phyloP scores from a whole-genome alignment of 2,888 invertebrate species.

The Ennomos quercinarius region DNA sequence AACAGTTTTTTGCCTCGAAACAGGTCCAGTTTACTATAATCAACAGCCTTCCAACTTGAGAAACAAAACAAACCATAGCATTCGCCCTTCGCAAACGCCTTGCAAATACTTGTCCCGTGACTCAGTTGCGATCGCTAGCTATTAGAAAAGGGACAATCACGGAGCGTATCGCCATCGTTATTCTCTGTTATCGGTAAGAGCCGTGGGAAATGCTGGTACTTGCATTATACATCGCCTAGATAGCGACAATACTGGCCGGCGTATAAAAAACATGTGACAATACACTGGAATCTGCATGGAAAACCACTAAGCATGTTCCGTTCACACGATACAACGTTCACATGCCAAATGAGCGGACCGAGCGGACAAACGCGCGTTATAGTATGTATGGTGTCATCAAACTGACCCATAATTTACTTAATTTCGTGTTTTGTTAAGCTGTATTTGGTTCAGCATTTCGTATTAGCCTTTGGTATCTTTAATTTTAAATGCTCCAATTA shows the following conservation, averaged over 20 bases:
- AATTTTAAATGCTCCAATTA: slow-evolving; percentile 2
- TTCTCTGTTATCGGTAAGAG: slow-evolving; percentile 41
- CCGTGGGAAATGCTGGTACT: slow-evolving; percentile 67
- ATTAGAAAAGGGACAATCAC: slow-evolving; percentile 25
- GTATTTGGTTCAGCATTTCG: slow-evolving; percentile 19
- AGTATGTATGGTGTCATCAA: slow-evolving; percentile 22
- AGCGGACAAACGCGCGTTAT: slow-evolving; percentile 23
- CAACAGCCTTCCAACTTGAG: no score
- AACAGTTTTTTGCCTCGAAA: no score
- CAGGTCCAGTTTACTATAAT: no score
- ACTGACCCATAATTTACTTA: slow-evolving; percentile 35
- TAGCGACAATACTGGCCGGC: slow-evolving; percentile 62
- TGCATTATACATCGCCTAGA: slow-evolving; percentile 47
- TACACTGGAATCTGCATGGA: slow-evolving; percentile 55
- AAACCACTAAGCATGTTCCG: slow-evolving; percentile 63
- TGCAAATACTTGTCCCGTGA: not conserved
- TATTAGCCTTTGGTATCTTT: slow-evolving; percentile 7
- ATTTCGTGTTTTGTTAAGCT: slow-evolving; percentile 33
- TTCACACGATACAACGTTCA: slow-evolving; percentile 55
- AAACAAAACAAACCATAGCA: no score
- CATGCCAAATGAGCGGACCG: slow-evolving; percentile 37
- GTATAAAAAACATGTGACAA: slow-evolving; percentile 74
- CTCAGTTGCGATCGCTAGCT: slow-evolving; percentile 26
- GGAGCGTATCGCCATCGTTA: slow-evolving; percentile 29
- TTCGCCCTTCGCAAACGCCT: slow-evolving; percentile 6